Base-by-base conservation (phyloP, 1,140 invertebrate genomes). In the Stegodyphus dumicola region DNA sequence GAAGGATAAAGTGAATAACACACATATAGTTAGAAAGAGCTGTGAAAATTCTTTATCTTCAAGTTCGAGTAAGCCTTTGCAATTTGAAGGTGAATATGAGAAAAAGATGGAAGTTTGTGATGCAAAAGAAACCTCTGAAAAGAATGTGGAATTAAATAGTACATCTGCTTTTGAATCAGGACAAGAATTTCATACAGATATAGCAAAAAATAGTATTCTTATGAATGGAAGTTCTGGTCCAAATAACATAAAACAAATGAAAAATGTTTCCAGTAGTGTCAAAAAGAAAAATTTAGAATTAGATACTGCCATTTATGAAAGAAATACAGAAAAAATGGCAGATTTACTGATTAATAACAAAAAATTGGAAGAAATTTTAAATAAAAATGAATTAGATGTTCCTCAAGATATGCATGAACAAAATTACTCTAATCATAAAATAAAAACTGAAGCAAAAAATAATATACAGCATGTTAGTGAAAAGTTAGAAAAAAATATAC, bases 401-500 rank as follows among this genome's bases (percentile, higher is more conserved):
- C 13, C 66, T 76, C 64, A 48, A 9, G 49, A 54, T 7, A 11
- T n/a, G 5, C 65, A 67, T 7, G 51, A 13, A 13, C 17, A 54
- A 60, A 67, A 11, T 9, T 52, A n/a, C 6, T 17, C 6, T 49
- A 60, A 85, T 69, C 9, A 51, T 69, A 76, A 76, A 67, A 66
- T 54, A 13, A 77, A 69, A 56, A 13, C 11, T 18, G 54, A 52
- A 2, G 60, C 74, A 6, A 83, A 83, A 66, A 83, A 53, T 75
- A 17, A 65, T 67, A 53, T 52, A 13, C 5, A 6, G 18, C 64
- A 10, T 53, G 51, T 76, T 11, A 69, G 54, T 60, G 64, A 77
- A 15, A 87, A 77, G 48, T 51, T 88, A 33, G 88, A 89, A 80
- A 89, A 89, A 74, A 89, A 89, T 81, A 74, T 86, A 60, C 74